Evolutionary conservation across 2,888 invertebrate genomes (phyloP).

Genomic region (Zhuqinia jingwanae): DNA sequence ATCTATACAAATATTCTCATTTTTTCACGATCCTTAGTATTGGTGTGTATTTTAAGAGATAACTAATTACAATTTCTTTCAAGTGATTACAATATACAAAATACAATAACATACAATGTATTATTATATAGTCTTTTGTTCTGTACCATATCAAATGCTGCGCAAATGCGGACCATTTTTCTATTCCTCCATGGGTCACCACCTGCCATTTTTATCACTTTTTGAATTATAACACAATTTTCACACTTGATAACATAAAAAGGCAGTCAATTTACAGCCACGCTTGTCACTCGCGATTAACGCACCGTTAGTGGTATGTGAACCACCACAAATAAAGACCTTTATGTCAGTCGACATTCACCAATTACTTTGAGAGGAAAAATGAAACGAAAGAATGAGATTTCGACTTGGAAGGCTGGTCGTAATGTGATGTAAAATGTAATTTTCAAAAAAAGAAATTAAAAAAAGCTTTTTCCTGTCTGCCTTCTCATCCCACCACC

Average conservation of each 20-base stretch:
- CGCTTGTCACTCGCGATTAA: constrained; percentile 65
- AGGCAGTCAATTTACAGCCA: constrained; percentile 28
- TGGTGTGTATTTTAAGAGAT: no score
- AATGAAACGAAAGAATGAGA: constrained; percentile 46
- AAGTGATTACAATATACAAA: not conserved
- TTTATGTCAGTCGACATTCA: constrained; percentile 38
- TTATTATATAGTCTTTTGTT: not conserved
- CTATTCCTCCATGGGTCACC: constrained; percentile 72
- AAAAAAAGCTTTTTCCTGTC: constrained; percentile 10
- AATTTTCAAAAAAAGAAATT: constrained; percentile 34
- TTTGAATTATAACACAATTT: constrained; percentile 34
- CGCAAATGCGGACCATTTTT: constrained; percentile 60
- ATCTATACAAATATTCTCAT: no score
- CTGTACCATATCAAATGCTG: constrained; percentile 68
- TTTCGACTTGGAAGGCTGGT: constrained; percentile 5
- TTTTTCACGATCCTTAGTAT: no score
- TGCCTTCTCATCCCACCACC: not conserved
- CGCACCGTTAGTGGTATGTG: constrained; percentile 33
- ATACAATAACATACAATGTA: no score
- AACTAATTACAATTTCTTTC: not conserved
- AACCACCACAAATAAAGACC: constrained; percentile 36
- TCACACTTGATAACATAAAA: constrained; percentile 19
- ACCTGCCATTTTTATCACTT: constrained; percentile 69
- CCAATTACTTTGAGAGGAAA: constrained; percentile 47
- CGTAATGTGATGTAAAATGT: not conserved